These are phyloP conservation scores for Abrostola tripartita DNA, from an alignment of 2,888 invertebrate genomes.

Conservation along the genomic window DNA sequence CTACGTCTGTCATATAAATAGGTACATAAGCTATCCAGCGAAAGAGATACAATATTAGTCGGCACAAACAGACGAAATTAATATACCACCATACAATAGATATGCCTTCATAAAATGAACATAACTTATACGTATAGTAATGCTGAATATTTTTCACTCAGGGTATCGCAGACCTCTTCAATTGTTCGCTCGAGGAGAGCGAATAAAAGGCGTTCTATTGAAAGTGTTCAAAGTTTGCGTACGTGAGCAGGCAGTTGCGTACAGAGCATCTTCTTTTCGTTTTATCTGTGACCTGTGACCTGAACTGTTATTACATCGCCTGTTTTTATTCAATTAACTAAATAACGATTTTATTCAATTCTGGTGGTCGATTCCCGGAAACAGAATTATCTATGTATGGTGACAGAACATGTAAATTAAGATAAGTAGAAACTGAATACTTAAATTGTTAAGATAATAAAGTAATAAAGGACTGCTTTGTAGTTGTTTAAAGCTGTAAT, in stretches of 20 bases:
- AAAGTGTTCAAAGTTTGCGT: slow-evolving; percentile 57
- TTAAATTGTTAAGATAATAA: slow-evolving; percentile 29
- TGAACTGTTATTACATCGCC: slow-evolving; percentile 60
- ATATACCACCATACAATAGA: slow-evolving; percentile 40
- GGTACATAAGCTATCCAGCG: slow-evolving; percentile 28
- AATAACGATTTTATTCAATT: slow-evolving; percentile 59
- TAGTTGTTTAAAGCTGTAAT: slow-evolving; percentile 4
- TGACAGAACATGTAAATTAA: slow-evolving; percentile 46
- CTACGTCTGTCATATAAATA: slow-evolving; percentile 43
- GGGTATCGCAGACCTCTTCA: slow-evolving; percentile 34
- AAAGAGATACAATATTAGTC: slow-evolving; percentile 35
- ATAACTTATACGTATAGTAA: slow-evolving; percentile 37
- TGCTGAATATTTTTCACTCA: slow-evolving; percentile 42
- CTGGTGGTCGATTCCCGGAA: slow-evolving; percentile 56
- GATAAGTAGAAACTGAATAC: slow-evolving; percentile 29
- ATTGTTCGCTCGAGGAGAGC: slow-evolving; percentile 46
- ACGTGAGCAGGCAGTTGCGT: slow-evolving; percentile 55
- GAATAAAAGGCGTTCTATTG: slow-evolving; percentile 59
- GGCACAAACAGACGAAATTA: slow-evolving; percentile 32
- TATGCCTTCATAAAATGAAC: slow-evolving; percentile 33
- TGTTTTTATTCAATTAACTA: slow-evolving; percentile 65
- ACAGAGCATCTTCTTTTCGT: slow-evolving; percentile 48
- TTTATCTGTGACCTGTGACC: slow-evolving; percentile 53
- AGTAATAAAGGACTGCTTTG: slow-evolving; percentile 10
- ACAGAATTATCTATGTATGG: slow-evolving; percentile 48